Percentiles rank a stretch among this genome's conserved stretches.
Evolutionary conservation across 2,888 invertebrate genomes (phyloP).

Genomic region (Syrphus vitripennis): DNA sequence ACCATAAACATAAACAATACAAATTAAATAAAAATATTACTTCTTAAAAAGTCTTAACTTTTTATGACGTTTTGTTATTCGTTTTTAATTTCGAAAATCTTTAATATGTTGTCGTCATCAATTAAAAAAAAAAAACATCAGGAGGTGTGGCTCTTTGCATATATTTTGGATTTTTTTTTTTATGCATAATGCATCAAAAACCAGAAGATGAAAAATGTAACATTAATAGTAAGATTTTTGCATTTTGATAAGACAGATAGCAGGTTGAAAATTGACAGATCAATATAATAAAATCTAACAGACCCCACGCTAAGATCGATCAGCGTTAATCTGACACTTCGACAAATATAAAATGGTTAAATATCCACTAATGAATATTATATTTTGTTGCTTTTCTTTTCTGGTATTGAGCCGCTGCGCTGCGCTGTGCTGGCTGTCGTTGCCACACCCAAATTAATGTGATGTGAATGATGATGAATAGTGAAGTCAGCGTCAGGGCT

Average conservation of each 20-base stretch:
- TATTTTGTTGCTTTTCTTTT: neutral
- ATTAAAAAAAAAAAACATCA: neutral
- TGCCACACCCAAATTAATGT: slow-evolving; percentile 27
- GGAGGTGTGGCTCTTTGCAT: slow-evolving; percentile 30
- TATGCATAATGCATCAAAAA: slow-evolving; percentile 2
- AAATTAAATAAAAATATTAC: slow-evolving; percentile 12
- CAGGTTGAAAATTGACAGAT: slow-evolving; percentile 53
- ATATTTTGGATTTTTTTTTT: neutral
- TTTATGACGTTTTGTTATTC: slow-evolving; percentile 21
- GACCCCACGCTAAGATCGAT: slow-evolving; percentile 66
- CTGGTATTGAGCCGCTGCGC: too few species aligned
- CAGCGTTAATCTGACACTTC: slow-evolving; percentile 52
- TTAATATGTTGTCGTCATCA: slow-evolving; percentile 16
- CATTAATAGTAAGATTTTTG: slow-evolving; percentile 2
- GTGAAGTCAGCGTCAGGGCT: slow-evolving; percentile 27
- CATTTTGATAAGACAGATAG: slow-evolving; percentile 28
- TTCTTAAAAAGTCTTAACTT: slow-evolving; percentile 7
- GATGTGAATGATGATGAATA: slow-evolving; percentile 31
- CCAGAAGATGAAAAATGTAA: slow-evolving; percentile 11
- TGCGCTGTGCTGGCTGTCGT: neutral
- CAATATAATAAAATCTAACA: slow-evolving; percentile 5
- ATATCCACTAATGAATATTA: slow-evolving; percentile 25
- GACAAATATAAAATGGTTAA: slow-evolving; percentile 41
- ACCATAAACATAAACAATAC: slow-evolving; percentile 20
- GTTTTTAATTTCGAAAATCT: slow-evolving; percentile 34